Base-by-base conservation (phyloP, 2,113 vertebrate genomes). In the Aleadryas rufinucha region DNA sequence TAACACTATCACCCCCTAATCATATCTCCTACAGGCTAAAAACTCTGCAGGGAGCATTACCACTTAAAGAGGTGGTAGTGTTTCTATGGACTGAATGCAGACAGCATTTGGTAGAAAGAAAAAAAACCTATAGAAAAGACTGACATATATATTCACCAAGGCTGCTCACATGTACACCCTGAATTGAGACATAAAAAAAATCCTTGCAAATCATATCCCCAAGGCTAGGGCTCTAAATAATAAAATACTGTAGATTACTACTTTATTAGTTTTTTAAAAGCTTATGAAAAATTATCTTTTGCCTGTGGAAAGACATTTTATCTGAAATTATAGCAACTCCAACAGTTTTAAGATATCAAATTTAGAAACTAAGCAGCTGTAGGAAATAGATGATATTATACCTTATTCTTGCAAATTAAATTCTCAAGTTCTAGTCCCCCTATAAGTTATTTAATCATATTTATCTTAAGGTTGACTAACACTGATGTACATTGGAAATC, bases 1-100 rank as follows among this genome's bases (percentile, higher is more conserved):
- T 98, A 98, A 98, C 98, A 98, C 97, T 94, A 98, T 98, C 98
- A 98, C 98, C 98, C 98, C 97, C 97, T 98, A 98, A 98, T 98
- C 97, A 81, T 89, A 96, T 98, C 98, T 98, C 98, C 98, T 98
- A 97, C 95, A 97, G 98, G 98, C 97, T 92, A 93, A 84, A 85
- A 94, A 97, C 97, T 98, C 98, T 89, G 89, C 97, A 97, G 96
- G 98, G 97, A 97, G 94, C 37, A 90, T 86, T 92, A 93, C 89
- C 92, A 96, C 96, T 97, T 93, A 81, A 97, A 98, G 96, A 97
- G 81, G 75, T 83, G 72, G 90, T 81, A 83, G 91, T 91, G 96
- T 94, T 96, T 84, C 79, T 74, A 84, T 69, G 92, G 89, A 75
- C 92, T 90, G 85, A 94, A 97, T 59, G 84, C 44, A 96, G 95